Conservation (phyloP, 23 tunicate genomes). For the Phallusia fumigata region DNA sequence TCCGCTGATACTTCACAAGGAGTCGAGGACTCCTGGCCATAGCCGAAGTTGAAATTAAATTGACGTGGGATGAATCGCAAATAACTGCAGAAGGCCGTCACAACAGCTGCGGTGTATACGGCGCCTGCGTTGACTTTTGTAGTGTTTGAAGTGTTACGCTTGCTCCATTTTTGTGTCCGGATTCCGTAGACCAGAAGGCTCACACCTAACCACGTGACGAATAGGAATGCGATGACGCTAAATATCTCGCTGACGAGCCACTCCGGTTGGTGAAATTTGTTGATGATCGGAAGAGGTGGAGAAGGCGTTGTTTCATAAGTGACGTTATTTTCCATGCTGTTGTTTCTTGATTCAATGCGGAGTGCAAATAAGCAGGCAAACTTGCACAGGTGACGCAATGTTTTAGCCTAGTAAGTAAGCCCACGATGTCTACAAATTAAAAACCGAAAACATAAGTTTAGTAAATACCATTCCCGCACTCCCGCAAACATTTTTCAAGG, state of each 20-base stretch:
- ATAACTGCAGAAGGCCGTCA: background rate
- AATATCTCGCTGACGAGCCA: background rate
- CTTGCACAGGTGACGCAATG: too few species aligned
- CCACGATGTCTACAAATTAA: too few species aligned
- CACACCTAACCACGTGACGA: background rate
- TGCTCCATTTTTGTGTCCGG: background rate
- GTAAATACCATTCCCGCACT: too few species aligned
- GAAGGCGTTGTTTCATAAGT: too few species aligned
- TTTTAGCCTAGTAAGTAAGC: too few species aligned
- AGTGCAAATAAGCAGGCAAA: too few species aligned
- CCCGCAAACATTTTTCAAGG: too few species aligned
- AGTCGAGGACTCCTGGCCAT: background rate
- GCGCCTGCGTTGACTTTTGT: constrained; percentile 9
- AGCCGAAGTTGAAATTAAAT: background rate
- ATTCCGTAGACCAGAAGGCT: background rate
- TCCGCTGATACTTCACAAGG: background rate
- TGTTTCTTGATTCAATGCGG: too few species aligned
- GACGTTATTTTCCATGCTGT: too few species aligned
- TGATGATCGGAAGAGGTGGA: background rate
- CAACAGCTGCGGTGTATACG: background rate
- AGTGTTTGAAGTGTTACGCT: background rate
- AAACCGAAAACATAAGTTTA: too few species aligned
- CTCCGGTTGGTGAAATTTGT: background rate
- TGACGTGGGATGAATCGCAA: background rate
- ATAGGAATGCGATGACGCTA: background rate